These are phyloP conservation scores for Marronus borbonicus DNA, from an alignment of 2,888 invertebrate genomes.

Conservation along the genomic window DNA sequence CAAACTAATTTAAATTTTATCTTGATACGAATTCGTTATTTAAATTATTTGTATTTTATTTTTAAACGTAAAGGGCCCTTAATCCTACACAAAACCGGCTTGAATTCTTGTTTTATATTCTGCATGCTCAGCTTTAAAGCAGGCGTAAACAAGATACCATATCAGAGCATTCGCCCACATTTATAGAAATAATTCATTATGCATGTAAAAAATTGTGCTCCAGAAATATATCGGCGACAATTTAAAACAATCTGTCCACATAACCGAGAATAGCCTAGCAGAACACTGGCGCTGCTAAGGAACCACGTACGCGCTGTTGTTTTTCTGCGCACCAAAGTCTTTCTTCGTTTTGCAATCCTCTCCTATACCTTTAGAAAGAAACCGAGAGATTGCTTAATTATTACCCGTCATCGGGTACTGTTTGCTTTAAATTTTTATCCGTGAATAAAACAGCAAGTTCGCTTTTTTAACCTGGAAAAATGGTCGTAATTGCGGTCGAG, in stretches of 20 bases:
- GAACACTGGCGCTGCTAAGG: conserved; percentile 54
- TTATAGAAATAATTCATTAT: conserved; percentile 34
- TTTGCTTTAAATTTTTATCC: conserved; percentile 24
- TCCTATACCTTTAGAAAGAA: not conserved
- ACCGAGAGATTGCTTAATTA: conserved; percentile 28
- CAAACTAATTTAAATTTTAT: too few relatives aligned
- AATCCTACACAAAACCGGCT: too few relatives aligned
- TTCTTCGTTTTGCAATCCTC: not conserved
- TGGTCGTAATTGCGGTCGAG: not conserved
- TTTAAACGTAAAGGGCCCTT: too few relatives aligned
- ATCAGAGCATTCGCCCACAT: conserved; percentile 20
- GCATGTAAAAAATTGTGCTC: conserved; percentile 27
- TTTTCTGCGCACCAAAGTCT: not conserved
- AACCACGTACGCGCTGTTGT: not conserved
- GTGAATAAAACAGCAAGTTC: conserved; percentile 4
- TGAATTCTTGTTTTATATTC: too few relatives aligned
- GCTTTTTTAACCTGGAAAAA: conserved; percentile 26
- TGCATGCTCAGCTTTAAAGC: too few relatives aligned
- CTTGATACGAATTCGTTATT: too few relatives aligned
- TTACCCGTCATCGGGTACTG: conserved; percentile 33
- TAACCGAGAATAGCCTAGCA: conserved; percentile 54
- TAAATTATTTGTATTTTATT: too few relatives aligned
- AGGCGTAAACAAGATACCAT: not conserved
- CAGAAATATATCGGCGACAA: conserved; percentile 48
- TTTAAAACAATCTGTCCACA: conserved; percentile 55